Evolutionary conservation across 2,113 vertebrate genomes (phyloP), one percentile per base, ranked within the genome.

Genomic region (Hyperoodon ampullatus): DNA sequence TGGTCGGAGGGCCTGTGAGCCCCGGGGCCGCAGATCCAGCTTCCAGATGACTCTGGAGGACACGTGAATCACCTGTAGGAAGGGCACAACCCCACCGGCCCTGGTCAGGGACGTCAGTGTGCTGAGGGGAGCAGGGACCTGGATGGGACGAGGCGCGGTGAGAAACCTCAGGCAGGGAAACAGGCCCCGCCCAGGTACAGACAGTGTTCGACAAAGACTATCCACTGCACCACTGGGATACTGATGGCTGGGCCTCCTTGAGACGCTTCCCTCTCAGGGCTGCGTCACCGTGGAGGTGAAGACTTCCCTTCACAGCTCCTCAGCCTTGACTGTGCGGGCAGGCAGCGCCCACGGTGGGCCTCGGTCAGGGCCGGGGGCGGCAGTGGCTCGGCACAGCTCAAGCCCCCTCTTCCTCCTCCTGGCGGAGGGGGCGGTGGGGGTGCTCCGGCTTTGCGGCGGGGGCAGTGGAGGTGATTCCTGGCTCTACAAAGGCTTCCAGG

Each of bases 341-440:
- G 44, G 12, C 10, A 2, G 1, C 0, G 5, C 18, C 50, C 9
- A 14, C 3, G 0, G 16, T 1, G 14, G 33, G 28, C 16, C 75
- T 0, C 7, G 55, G 55, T 58, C 55, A 58, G 55, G 16, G 44
- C 28, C 1, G 8, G 80, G 58, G 35, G 47, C 1, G 23, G 58
- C 3, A 23, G 55, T 72, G 6, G 72, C 74, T 30, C 7, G 0
- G 33, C 23, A 6, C 5, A 24, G 88, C 72, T 53, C 19, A 19
- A 33, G 53, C 15, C 15, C 53, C 15, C 53, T 53, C 70, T 26
- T 35, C 15, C 18, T 21, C 26, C 33, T 44, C 3, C 28, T 6
- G 47, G 19, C 9, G 74, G 72, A 44, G 26, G 47, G 44, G 30
- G 8, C 8, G 26, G 14, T 2, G 44, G 30, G 8, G 24, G 28